A percentile compares a stretch with the other conserved stretches of the same genome.
These are phyloP conservation scores for Encarsia formosa DNA, from an alignment of 2,888 invertebrate species.

Conservation along the genomic window DNA sequence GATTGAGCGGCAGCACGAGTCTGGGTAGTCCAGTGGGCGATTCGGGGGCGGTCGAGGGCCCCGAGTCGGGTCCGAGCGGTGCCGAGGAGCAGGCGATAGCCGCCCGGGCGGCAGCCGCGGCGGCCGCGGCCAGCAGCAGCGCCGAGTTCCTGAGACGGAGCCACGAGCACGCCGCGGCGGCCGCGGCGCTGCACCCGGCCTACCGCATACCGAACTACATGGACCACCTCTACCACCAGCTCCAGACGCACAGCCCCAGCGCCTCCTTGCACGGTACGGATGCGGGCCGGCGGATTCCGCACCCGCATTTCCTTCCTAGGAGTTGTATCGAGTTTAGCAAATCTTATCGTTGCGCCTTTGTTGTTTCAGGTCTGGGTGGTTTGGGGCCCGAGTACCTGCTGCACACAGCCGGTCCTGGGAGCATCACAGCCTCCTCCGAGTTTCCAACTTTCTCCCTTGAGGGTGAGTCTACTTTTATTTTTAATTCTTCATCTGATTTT, in stretches of 20 bases:
- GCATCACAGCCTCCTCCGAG: conserved; percentile 78
- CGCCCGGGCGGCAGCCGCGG: conserved; percentile 24
- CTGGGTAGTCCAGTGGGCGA: conserved; percentile 37
- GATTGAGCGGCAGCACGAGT: conserved; percentile 45
- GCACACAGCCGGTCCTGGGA: conserved; percentile 57
- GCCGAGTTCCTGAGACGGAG: conserved; percentile 60
- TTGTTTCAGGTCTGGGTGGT: conserved; percentile 47
- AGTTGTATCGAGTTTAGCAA: background rate
- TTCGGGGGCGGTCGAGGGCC: conserved; percentile 48
- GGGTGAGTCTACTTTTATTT: conserved; percentile 57
- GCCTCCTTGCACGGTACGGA: conserved; percentile 67
- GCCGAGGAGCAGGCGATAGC: conserved; percentile 51
- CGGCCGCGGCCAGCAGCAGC: conserved; percentile 50
- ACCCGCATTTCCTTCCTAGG: background rate
- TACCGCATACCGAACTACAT: conserved; percentile 72
- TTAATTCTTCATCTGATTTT: conserved; percentile 4
- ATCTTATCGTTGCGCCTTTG: background rate
- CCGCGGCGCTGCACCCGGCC: conserved; percentile 54
- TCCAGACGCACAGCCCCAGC: conserved; percentile 61
- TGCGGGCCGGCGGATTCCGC: background rate
- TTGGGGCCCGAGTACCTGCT: conserved; percentile 50
- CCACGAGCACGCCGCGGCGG: conserved; percentile 57
- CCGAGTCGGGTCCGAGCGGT: conserved; percentile 47
- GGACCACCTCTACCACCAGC: conserved; percentile 73
- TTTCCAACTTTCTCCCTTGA: conserved; percentile 89